These are phyloP conservation scores for Microctonus hyperodae DNA, from an alignment of 2,888 invertebrate species.

Conservation along the genomic window DNA sequence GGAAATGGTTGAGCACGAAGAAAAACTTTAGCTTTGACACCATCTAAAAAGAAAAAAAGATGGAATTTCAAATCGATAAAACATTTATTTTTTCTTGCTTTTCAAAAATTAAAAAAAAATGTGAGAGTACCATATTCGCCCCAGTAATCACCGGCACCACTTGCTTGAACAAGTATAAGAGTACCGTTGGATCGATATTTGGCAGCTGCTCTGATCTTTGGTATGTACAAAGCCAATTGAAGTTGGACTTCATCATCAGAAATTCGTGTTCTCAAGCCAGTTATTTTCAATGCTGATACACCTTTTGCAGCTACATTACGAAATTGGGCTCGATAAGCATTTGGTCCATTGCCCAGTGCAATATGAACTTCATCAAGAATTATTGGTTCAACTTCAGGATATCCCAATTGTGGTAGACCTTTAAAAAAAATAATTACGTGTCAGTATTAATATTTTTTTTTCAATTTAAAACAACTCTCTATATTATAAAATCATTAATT, in stretches of 20 bases:
- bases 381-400: slow-evolving; percentile 73
- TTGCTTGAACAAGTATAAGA: slow-evolving; percentile 80
- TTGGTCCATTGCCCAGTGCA: slow-evolving; percentile 79
- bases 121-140: slow-evolving; percentile 78
- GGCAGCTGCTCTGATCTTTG: slow-evolving; percentile 79
- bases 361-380: slow-evolving; percentile 85
- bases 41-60: slow-evolving; percentile 68
- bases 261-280: slow-evolving; percentile 74
- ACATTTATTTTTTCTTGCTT: background rate
- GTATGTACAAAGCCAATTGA: slow-evolving; percentile 81
- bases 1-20: slow-evolving; percentile 75
- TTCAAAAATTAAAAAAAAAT: background rate
- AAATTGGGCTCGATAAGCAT: slow-evolving; percentile 83
- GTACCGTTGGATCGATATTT: slow-evolving; percentile 84
- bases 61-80: background rate
- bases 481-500: background rate
- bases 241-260: slow-evolving; percentile 75
- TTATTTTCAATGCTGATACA: slow-evolving; percentile 81
- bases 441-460: no score
- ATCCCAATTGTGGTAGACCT: slow-evolving; percentile 59
- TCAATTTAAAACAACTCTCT: no score
- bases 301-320: slow-evolving; percentile 82
- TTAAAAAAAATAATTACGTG: no score
- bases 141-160: slow-evolving; percentile 89
- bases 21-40: slow-evolving; percentile 84